These are phyloP conservation scores for Apis mellifera DNA, from an alignment of 1,140 invertebrate genomes.

Conservation along the genomic window DNA sequence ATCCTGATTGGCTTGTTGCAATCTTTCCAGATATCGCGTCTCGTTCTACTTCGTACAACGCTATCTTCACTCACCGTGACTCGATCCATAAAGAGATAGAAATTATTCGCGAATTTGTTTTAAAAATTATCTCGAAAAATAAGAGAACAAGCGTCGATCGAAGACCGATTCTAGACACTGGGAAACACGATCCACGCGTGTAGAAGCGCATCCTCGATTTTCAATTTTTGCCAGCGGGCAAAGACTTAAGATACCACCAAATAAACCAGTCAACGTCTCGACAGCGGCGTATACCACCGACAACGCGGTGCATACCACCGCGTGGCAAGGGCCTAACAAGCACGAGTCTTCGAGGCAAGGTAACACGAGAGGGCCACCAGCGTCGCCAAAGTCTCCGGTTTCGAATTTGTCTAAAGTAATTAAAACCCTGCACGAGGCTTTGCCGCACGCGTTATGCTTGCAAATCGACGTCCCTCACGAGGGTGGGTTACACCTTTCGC, in stretches of 20 bases:
- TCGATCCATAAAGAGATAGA: no score
- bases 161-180: not conserved
- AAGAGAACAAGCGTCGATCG: not conserved
- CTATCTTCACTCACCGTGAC: not conserved
- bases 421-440: constrained; percentile 54
- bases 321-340: constrained; percentile 51
- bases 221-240: constrained; percentile 42
- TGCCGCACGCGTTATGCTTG: constrained; percentile 39
- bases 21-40: not conserved
- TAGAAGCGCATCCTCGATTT: constrained; percentile 41
- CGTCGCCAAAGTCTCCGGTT: constrained; percentile 63
- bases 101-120: not conserved
- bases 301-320: constrained; percentile 24
- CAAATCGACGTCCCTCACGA: constrained; percentile 43
- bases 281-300: constrained; percentile 48
- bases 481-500: constrained; percentile 32
- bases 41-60: not conserved
- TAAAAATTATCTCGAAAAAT: not conserved
- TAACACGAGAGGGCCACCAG: constrained; percentile 69
- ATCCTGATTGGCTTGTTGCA: not conserved
- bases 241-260: constrained; percentile 47
- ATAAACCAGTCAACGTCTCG: constrained; percentile 52
- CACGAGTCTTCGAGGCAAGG: constrained; percentile 57
- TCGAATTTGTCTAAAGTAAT: constrained; percentile 69
- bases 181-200: constrained; percentile 6